phyloP scores from a whole-genome alignment of 2,113 vertebrate species.

The Oryzias woworae region DNA sequence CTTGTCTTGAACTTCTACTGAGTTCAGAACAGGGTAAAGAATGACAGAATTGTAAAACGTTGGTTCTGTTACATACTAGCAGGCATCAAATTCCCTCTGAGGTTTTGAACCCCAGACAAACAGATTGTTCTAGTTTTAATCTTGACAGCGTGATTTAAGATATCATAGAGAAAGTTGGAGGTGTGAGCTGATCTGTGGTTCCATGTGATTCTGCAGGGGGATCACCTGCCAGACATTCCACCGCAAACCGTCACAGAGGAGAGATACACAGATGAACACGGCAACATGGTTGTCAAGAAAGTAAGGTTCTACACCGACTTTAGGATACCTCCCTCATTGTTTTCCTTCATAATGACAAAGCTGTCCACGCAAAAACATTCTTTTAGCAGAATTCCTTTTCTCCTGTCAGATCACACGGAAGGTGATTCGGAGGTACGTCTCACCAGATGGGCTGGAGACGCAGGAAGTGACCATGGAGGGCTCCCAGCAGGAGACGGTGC shows the following conservation, averaged over 20 bases:
- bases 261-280: conserved; percentile 89
- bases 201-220: conserved; percentile 76
- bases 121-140: background rate
- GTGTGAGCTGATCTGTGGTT: background rate
- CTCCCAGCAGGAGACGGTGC: conserved; percentile 75
- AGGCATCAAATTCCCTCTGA: no score
- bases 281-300: conserved; percentile 92
- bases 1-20: no score
- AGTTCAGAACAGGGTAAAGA: no score
- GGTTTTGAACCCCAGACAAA: no score
- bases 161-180: background rate
- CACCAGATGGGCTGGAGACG: conserved; percentile 84
- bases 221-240: conserved; percentile 87
- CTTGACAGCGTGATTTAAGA: no score
- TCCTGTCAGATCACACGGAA: conserved; percentile 87
- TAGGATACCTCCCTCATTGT: no score
- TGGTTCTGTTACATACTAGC: no score
- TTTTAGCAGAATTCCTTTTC: background rate
- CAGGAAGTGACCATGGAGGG: conserved; percentile 87
- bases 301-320: conserved; percentile 62
- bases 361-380: no score
- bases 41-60: no score
- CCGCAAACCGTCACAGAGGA: conserved; percentile 90
- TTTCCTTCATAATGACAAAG: no score
- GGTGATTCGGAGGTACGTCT: conserved; percentile 85